phyloP scores from a whole-genome alignment of 2,888 invertebrate genomes.

The Resseliella maxima region DNA sequence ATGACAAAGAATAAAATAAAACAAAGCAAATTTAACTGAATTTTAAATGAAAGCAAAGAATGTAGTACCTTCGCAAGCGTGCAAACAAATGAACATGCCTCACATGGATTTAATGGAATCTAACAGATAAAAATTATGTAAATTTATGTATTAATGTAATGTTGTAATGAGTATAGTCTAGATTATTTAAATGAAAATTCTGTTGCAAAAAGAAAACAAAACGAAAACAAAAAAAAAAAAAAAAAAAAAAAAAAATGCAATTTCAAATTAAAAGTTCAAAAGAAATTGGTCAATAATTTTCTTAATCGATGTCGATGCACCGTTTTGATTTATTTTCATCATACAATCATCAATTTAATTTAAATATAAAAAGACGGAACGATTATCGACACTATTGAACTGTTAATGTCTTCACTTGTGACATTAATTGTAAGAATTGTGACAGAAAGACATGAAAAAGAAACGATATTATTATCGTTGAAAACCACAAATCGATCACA shows the following conservation, averaged over 20 bases:
- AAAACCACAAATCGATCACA: neutral
- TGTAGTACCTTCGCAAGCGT: neutral
- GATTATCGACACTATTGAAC: no score
- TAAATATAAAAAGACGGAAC: no score
- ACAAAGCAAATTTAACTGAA: neutral
- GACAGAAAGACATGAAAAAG: neutral
- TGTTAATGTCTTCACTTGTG: no score
- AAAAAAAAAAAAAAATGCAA: no score
- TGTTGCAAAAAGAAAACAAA: neutral
- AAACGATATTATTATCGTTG: neutral
- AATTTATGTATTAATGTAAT: slow-evolving; percentile 26
- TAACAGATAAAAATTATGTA: neutral
- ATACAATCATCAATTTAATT: no score
- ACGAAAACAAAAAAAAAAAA: neutral
- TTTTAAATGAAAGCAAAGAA: neutral
- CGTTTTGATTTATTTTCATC: no score
- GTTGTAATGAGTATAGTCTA: neutral
- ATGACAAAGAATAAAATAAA: neutral
- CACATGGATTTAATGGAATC: neutral
- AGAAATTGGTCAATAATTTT: no score
- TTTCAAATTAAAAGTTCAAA: no score
- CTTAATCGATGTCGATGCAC: no score
- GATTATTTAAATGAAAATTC: neutral
- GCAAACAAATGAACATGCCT: neutral
- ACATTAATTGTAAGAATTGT: no score